Conservation (phyloP, 1,140 invertebrate genomes). For the Lordiphosa clarofinis region DNA sequence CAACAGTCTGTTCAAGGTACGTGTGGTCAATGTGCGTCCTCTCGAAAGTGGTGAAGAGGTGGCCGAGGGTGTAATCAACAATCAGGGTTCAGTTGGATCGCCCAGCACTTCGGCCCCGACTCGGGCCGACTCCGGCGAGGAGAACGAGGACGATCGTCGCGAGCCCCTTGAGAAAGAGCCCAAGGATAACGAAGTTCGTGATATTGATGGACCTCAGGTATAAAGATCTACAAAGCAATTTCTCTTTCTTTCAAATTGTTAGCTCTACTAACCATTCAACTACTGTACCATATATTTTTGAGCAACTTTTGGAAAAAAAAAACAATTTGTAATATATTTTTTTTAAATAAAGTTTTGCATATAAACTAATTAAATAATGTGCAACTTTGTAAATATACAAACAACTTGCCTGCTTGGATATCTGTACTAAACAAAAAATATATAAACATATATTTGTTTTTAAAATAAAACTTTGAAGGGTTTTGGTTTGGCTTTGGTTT, state of each 20-base stretch:
- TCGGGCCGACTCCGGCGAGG: conserved; percentile 33
- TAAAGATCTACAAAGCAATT: conserved; percentile 29
- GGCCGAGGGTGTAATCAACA: conserved; percentile 40
- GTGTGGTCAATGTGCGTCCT: conserved; percentile 71
- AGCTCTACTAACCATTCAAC: conserved; percentile 55
- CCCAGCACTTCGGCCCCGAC: conserved; percentile 44
- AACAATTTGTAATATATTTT: conserved; percentile 61
- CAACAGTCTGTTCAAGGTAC: conserved; percentile 70
- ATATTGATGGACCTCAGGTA: conserved; percentile 61
- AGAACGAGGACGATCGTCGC: conserved; percentile 34
- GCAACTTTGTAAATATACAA: conserved; percentile 9
- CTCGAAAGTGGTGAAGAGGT: conserved; percentile 67
- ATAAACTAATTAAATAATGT: conserved; percentile 5
- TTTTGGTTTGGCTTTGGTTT: conserved; percentile 43
- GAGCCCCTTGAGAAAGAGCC: conserved; percentile 56
- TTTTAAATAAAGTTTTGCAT: conserved; percentile 20
- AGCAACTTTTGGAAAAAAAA: conserved; percentile 16
- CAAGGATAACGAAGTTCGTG: conserved; percentile 56
- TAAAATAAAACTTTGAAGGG: conserved; percentile 7
- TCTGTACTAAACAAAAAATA: conserved; percentile 5
- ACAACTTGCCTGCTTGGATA: neutral
- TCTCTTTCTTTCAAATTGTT: conserved; percentile 18
- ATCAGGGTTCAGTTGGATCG: conserved; percentile 21
- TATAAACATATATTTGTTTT: no score
- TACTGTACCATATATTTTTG: conserved; percentile 56